phyloP scores from a whole-genome alignment of 2,797 vertebrate genomes.

The Phataginus tricuspis region DNA sequence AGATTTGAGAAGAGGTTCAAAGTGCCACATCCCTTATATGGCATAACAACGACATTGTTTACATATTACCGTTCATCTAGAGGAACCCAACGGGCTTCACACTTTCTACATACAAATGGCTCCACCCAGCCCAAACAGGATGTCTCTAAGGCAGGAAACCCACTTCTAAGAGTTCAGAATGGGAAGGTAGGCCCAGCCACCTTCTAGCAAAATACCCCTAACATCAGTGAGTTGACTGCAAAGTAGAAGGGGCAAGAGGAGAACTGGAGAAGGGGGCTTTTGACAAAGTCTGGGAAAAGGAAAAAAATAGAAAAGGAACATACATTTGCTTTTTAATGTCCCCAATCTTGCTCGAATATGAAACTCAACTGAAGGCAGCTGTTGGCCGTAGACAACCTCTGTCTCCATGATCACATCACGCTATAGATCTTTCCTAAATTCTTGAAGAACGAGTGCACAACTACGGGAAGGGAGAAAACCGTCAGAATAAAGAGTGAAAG shows the following conservation, averaged over 20 bases:
- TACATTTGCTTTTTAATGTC: not conserved
- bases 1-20: not conserved
- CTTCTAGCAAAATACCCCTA: not conserved
- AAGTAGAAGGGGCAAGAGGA: not conserved
- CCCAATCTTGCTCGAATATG: not conserved
- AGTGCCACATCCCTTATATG: not conserved
- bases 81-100: not conserved
- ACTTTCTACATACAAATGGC: not conserved
- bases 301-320: not conserved
- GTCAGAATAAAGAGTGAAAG: not conserved
- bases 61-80: not conserved
- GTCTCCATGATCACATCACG: not conserved
- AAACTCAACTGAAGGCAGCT: not conserved
- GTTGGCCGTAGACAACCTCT: not conserved
- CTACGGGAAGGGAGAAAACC: not conserved
- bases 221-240: not conserved
- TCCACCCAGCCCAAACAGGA: not conserved
- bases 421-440: not conserved
- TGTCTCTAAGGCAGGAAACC: not conserved
- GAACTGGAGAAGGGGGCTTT: not conserved
- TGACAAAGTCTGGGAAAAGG: not conserved
- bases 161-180: not conserved
- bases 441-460: not conserved
- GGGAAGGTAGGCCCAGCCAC: not conserved
- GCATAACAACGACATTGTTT: not conserved